These are phyloP conservation scores for Recurvirostra avosetta DNA, from an alignment of 2,113 vertebrate genomes.

Conservation along the genomic window DNA sequence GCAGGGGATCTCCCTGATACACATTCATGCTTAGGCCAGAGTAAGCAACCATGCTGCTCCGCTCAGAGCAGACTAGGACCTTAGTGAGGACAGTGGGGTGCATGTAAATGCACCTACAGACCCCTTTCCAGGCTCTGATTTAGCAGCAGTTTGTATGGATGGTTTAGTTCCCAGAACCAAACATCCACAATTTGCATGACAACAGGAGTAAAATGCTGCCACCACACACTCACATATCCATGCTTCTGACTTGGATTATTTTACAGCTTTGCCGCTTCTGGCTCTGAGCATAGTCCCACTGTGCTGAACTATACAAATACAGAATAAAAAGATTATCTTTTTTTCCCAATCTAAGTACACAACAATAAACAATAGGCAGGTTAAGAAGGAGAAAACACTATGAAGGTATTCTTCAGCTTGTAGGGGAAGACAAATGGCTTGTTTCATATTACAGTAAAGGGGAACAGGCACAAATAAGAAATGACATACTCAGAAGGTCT, in stretches of 20 bases:
- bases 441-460: background rate
- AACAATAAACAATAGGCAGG: background rate
- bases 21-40: background rate
- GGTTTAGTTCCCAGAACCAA: background rate
- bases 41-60: background rate
- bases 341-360: background rate
- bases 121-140: background rate
- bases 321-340: background rate
- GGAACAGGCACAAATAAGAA: background rate
- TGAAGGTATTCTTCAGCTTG: fast-evolving
- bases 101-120: fast-evolving
- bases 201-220: background rate
- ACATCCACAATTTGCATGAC: background rate
- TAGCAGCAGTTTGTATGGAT: background rate
- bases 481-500: background rate
- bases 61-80: background rate
- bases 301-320: background rate
- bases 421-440: background rate
- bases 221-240: background rate
- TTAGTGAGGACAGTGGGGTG: background rate
- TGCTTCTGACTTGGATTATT: background rate
- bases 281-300: background rate
- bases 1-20: background rate
- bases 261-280: background rate
- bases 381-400: background rate